These are phyloP conservation scores for Polia nebulosa DNA, from an alignment of 2,888 invertebrate species.

Conservation along the genomic window DNA sequence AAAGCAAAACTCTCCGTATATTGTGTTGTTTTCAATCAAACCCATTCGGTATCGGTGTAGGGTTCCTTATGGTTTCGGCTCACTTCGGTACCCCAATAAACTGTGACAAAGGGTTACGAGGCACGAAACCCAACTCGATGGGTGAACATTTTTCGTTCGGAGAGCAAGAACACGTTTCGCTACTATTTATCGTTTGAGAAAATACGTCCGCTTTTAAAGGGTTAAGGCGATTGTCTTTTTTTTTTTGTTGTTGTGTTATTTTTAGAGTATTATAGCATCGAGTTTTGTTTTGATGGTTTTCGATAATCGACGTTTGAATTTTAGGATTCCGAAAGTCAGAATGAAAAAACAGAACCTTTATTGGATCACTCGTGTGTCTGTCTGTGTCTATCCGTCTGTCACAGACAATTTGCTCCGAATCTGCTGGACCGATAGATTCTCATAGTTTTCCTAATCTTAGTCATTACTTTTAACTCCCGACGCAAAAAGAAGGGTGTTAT, in stretches of 20 bases:
- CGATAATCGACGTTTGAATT: not conserved
- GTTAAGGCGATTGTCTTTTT: slow-evolving; percentile 24
- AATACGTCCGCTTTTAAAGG: slow-evolving; percentile 37
- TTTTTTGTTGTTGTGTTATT: slow-evolving; percentile 26
- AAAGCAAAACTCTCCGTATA: slow-evolving; percentile 29
- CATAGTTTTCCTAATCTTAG: too few relatives aligned
- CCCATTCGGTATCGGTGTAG: slow-evolving; percentile 62
- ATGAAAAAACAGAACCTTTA: too few relatives aligned
- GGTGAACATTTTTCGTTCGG: slow-evolving; percentile 66
- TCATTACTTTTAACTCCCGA: too few relatives aligned
- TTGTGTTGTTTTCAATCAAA: slow-evolving; percentile 74
- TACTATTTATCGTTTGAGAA: slow-evolving; percentile 59
- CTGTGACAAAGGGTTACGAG: slow-evolving; percentile 78
- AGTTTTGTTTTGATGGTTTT: slow-evolving; percentile 17
- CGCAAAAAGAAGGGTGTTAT: too few relatives aligned
- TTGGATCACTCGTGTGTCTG: too few relatives aligned
- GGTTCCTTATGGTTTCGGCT: slow-evolving; percentile 72
- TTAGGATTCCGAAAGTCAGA: too few relatives aligned
- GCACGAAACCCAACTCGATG: slow-evolving; percentile 70
- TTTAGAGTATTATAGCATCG: not conserved
- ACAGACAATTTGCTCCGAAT: too few relatives aligned
- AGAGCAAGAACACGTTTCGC: slow-evolving; percentile 34
- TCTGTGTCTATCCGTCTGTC: too few relatives aligned
- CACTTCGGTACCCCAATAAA: slow-evolving; percentile 77
- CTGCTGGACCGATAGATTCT: too few relatives aligned